Conservation (phyloP, 2,113 vertebrate species). For the Psophia crepitans region DNA sequence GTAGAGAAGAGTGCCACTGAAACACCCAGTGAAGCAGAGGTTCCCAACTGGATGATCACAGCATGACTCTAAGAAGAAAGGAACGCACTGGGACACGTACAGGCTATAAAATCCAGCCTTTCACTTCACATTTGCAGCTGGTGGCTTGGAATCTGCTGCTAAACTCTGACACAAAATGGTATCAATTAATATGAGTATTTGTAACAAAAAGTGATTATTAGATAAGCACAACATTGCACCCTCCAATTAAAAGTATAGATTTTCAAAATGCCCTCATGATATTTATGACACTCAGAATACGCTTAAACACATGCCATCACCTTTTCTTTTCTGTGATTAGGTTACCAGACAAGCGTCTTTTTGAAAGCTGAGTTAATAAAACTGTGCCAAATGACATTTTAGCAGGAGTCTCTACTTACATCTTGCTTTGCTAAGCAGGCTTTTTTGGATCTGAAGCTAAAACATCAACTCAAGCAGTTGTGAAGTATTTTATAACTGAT, state of each 20-base stretch:
- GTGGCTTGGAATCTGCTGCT: background rate
- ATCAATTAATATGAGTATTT: background rate
- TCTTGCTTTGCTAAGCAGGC: background rate
- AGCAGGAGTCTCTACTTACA: background rate
- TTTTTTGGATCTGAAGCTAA: background rate
- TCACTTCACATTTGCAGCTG: background rate
- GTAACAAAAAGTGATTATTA: background rate
- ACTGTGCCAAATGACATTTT: background rate
- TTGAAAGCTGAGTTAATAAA: background rate
- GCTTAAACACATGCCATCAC: background rate
- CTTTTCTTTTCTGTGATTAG: background rate
- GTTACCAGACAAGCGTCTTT: background rate
- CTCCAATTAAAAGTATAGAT: background rate
- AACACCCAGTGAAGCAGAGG: background rate
- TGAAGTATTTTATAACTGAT: background rate
- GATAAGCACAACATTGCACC: background rate
- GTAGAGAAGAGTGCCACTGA: background rate
- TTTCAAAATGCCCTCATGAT: background rate
- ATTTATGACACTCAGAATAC: background rate
- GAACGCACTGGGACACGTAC: background rate
- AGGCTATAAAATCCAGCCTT: background rate
- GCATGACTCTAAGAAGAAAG: background rate
- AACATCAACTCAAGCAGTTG: background rate
- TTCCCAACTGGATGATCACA: background rate
- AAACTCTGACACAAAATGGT: background rate